Evolutionary conservation across 2,113 vertebrate species (phyloP).

Genomic region (Gymnarchus niloticus): DNA sequence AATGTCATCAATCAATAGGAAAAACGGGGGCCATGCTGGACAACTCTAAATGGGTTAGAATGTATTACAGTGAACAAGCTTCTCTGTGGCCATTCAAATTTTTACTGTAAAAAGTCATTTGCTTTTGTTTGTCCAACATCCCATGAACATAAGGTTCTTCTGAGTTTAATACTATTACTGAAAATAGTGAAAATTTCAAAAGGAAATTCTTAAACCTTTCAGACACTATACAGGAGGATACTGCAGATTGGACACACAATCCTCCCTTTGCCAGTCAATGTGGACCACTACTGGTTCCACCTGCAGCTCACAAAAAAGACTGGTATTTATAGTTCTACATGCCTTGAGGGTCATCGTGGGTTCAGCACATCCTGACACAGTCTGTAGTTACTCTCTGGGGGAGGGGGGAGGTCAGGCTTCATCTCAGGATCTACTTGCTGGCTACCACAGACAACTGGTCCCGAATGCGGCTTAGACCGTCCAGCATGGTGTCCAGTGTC

Average conservation of each 20-base stretch:
- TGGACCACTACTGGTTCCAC: background rate
- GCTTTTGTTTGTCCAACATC: no score
- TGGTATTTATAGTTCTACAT: background rate
- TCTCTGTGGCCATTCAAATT: background rate
- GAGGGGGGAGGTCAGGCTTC: background rate
- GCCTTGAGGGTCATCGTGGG: background rate
- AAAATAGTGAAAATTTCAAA: background rate
- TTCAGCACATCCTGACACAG: background rate
- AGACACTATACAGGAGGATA: background rate
- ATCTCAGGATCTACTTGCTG: slow-evolving; percentile 59
- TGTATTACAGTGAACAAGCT: background rate
- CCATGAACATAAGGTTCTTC: background rate
- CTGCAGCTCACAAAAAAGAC: background rate
- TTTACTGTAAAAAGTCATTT: background rate
- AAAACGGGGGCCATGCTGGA: background rate
- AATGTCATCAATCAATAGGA: background rate
- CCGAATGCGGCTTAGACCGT: slow-evolving; percentile 83
- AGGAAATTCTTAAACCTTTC: background rate
- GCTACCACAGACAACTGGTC: slow-evolving; percentile 82
- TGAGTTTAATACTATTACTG: background rate
- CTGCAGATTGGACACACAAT: background rate
- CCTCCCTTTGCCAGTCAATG: background rate
- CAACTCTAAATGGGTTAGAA: background rate
- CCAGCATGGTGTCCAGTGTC: slow-evolving; percentile 89
- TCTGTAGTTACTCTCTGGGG: background rate